Evolutionary conservation across 2,888 invertebrate genomes (phyloP).

Genomic region (Dinocampus coccinellae): DNA sequence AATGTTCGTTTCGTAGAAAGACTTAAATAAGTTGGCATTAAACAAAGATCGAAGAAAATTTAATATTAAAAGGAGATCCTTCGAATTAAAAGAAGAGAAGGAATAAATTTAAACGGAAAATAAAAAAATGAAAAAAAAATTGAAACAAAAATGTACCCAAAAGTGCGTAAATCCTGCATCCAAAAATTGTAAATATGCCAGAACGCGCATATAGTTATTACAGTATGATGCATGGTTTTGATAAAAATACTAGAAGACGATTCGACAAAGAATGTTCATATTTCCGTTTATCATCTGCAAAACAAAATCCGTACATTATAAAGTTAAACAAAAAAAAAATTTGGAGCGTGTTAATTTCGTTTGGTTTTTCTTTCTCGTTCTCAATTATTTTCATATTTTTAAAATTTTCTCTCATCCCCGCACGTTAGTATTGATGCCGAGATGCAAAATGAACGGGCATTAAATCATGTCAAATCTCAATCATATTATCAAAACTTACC

Average conservation of each 20-base stretch:
- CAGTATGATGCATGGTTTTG: constrained; percentile 61
- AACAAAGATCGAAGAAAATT: not conserved
- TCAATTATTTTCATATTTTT: constrained; percentile 22
- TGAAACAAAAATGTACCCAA: constrained; percentile 44
- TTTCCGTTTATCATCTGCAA: constrained; percentile 59
- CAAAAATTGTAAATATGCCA: constrained; percentile 44
- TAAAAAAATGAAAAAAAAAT: constrained; percentile 27
- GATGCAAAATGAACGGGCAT: constrained; percentile 40
- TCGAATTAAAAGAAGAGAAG: constrained; percentile 12
- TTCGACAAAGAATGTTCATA: constrained; percentile 58
- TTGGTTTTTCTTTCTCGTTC: not conserved
- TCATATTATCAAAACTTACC: constrained; percentile 45
- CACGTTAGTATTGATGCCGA: constrained; percentile 32
- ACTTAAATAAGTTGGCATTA: not conserved
- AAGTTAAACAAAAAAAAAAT: constrained; percentile 26
- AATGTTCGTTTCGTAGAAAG: not conserved
- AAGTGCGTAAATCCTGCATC: constrained; percentile 39
- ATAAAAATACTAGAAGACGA: constrained; percentile 59
- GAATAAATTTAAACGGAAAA: constrained; percentile 13
- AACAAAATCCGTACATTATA: constrained; percentile 47
- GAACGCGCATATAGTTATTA: constrained; percentile 46
- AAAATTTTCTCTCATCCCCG: constrained; percentile 21
- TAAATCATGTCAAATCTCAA: constrained; percentile 17
- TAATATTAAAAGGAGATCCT: not conserved
- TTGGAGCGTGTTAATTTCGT: constrained; percentile 12